These are phyloP conservation scores for Sesia apiformis DNA, from an alignment of 2,888 invertebrate species.

Conservation along the genomic window DNA sequence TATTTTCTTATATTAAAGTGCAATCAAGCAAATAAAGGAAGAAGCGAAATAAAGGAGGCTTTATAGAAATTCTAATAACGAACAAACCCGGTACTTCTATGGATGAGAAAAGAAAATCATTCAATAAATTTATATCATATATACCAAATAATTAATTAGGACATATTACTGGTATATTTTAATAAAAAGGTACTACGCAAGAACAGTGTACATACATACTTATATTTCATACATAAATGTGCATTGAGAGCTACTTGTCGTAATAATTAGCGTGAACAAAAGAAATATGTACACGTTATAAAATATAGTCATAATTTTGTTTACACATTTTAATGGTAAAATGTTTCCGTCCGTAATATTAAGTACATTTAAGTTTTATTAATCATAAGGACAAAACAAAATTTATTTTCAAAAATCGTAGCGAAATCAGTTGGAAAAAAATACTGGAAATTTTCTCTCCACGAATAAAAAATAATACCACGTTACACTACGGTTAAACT, in stretches of 20 bases:
- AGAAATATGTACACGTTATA: neutral
- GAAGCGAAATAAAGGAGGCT: slow-evolving; percentile 44
- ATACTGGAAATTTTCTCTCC: too few relatives aligned
- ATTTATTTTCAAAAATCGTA: too few relatives aligned
- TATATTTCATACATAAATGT: neutral
- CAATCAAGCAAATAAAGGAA: slow-evolving; percentile 40
- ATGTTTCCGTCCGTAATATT: too few relatives aligned
- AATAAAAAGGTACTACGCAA: neutral
- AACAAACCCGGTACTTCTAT: slow-evolving; percentile 34
- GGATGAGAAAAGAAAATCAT: slow-evolving; percentile 17
- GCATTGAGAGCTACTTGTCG: neutral
- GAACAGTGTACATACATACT: neutral
- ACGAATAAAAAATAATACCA: too few relatives aligned
- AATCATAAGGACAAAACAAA: too few relatives aligned
- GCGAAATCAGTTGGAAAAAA: too few relatives aligned
- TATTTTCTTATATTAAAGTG: slow-evolving; percentile 21
- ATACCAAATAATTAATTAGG: neutral
- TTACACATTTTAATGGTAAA: too few relatives aligned
- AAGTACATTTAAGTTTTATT: too few relatives aligned
- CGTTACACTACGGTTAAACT: too few relatives aligned
- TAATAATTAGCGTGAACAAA: neutral
- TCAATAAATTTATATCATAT: neutral
- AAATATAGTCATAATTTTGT: neutral
- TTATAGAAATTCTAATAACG: slow-evolving; percentile 28
- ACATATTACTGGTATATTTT: neutral